Conservation (phyloP, 2,888 invertebrate species). For the Sympetrum striolatum region DNA sequence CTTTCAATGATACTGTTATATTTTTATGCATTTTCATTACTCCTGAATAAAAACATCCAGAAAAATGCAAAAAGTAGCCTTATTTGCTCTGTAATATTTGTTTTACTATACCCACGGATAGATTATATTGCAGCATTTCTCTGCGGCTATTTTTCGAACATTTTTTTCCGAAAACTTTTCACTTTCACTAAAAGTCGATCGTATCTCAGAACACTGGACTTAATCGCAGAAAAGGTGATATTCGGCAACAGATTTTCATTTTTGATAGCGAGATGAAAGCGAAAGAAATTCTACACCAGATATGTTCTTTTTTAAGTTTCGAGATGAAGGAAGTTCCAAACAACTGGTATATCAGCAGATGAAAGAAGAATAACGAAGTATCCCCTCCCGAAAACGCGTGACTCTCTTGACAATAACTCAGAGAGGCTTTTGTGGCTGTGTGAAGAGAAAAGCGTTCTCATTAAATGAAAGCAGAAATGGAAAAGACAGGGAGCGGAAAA, state of each 20-base stretch:
- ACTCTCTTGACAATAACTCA: slow-evolving; percentile 12
- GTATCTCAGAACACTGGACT: background rate
- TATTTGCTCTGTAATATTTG: no score
- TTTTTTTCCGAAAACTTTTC: background rate
- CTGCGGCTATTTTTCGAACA: background rate
- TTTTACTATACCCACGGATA: no score
- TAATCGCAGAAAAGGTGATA: background rate
- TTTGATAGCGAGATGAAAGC: background rate
- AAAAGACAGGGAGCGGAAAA: background rate
- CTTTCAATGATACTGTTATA: no score
- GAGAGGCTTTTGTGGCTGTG: background rate
- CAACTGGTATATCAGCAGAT: background rate
- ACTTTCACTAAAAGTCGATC: background rate
- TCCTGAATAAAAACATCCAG: no score
- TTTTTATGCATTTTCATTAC: no score
- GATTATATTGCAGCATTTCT: background rate
- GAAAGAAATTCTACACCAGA: background rate
- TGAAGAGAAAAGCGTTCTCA: background rate
- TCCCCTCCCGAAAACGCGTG: slow-evolving; percentile 8
- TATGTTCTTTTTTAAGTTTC: background rate
- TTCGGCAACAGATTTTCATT: background rate
- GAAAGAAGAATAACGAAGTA: background rate
- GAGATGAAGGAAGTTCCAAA: slow-evolving; percentile 33
- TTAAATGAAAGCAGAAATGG: background rate
- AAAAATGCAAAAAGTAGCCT: no score